These are phyloP conservation scores for Edolisoma coerulescens DNA, from an alignment of 2,113 vertebrate species.

Conservation along the genomic window DNA sequence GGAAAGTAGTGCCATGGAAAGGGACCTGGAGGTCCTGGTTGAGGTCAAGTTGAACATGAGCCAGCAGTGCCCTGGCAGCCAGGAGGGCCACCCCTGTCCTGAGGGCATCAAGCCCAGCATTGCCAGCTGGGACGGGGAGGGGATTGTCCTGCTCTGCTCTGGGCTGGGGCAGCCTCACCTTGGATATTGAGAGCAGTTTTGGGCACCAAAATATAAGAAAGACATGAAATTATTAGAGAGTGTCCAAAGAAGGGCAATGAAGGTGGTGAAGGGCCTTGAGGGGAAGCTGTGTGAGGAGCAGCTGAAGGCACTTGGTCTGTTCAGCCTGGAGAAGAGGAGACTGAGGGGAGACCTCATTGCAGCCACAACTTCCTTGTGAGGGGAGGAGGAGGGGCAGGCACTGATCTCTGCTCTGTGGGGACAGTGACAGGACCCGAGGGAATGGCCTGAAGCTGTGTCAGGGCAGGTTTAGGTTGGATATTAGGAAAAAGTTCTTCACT, in stretches of 20 bases:
- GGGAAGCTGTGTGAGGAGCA: not conserved
- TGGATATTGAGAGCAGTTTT: not conserved
- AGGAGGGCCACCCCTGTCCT: not conserved
- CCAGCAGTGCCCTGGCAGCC: not conserved
- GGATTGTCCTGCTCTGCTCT: not conserved
- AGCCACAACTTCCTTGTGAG: not conserved
- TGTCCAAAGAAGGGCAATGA: not conserved
- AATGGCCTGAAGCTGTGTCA: not conserved
- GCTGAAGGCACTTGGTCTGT: not conserved
- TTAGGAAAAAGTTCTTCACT: not conserved
- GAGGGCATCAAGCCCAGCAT: not conserved
- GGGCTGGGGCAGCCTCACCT: not conserved
- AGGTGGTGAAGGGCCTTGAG: not conserved
- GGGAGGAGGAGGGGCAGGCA: not conserved
- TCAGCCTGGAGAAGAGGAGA: not conserved
- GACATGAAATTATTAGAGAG: not conserved
- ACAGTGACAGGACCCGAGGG: rapidly evolving
- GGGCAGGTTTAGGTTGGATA: not conserved
- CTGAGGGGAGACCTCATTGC: not conserved
- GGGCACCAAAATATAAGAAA: not conserved
- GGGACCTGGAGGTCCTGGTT: not conserved
- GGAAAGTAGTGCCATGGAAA: not conserved
- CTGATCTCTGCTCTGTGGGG: not conserved
- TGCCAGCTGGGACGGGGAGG: not conserved
- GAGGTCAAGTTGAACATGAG: not conserved